phyloP scores from a whole-genome alignment of 2,113 vertebrate genomes.

The Vulpes ferrilata region DNA sequence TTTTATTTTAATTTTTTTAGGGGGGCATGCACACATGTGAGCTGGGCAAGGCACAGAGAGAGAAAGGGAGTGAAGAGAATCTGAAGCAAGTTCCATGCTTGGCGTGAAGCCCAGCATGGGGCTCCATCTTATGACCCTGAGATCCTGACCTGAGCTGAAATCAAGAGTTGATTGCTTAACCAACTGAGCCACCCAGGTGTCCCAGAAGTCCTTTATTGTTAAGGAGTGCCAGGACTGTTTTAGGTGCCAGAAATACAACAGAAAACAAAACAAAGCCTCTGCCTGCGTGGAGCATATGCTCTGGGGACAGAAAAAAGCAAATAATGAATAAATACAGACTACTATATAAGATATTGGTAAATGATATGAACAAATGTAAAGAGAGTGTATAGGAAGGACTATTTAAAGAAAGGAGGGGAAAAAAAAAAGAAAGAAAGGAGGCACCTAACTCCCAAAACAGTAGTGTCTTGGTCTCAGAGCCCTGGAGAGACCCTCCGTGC shows the following conservation, averaged over 20 bases:
- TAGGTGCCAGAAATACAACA: background rate
- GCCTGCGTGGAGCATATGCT: background rate
- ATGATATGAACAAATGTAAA: background rate
- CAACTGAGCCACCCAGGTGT: background rate
- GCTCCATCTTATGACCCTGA: too few relatives aligned
- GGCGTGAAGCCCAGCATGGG: background rate
- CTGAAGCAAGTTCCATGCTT: background rate
- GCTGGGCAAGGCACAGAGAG: too few relatives aligned
- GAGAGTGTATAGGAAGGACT: background rate
- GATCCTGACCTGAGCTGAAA: too few relatives aligned
- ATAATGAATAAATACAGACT: background rate
- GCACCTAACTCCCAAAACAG: background rate
- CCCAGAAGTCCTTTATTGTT: background rate
- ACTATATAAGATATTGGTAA: background rate
- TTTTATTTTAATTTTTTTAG: background rate
- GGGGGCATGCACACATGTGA: too few relatives aligned
- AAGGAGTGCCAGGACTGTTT: background rate
- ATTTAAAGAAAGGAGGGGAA: background rate
- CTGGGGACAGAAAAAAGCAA: background rate
- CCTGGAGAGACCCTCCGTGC: background rate
- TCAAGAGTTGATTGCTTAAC: too few relatives aligned
- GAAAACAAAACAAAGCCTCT: background rate
- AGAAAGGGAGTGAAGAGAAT: background rate
- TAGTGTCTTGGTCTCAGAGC: background rate
- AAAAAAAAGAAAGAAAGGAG: background rate